These are phyloP conservation scores for Pseudomugil gertrudae DNA, from an alignment of 2,797 vertebrate genomes.

Conservation along the genomic window DNA sequence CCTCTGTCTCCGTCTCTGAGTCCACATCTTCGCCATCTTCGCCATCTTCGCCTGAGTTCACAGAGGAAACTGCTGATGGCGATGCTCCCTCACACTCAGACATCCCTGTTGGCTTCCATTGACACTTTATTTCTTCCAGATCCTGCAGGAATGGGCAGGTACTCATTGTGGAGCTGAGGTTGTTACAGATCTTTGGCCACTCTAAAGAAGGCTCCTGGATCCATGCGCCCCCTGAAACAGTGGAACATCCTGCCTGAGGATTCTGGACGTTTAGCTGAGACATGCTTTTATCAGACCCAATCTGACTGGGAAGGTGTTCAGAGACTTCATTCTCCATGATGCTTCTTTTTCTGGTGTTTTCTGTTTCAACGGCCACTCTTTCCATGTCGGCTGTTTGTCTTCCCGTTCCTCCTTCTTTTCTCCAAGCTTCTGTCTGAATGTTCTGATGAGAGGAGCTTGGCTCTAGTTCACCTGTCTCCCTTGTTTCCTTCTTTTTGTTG, in stretches of 20 bases:
- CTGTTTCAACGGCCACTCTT: not conserved
- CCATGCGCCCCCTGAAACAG: constrained; percentile 49
- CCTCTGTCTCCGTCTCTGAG: constrained; percentile 90
- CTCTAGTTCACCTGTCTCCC: not conserved
- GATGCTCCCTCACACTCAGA: constrained; percentile 79
- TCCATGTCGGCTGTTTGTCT: constrained; percentile 11
- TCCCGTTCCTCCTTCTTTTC: constrained; percentile 8
- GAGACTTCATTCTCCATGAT: constrained; percentile 85
- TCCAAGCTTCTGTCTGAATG: constrained; percentile 5
- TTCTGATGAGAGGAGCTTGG: constrained; percentile 16
- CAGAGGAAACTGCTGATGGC: constrained; percentile 82
- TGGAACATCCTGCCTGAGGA: constrained; percentile 76
- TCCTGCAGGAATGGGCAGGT: constrained; percentile 87
- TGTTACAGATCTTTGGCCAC: constrained; percentile 62
- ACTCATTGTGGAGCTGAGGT: constrained; percentile 67
- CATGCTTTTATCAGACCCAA: constrained; percentile 78
- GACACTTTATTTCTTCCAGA: constrained; percentile 66
- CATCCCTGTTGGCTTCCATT: constrained; percentile 57
- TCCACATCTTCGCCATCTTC: constrained; percentile 92
- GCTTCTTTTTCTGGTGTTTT: constrained; percentile 61
- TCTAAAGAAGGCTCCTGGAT: constrained; percentile 25
- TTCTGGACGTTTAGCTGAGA: constrained; percentile 58
- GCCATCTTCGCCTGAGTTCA: constrained; percentile 90
- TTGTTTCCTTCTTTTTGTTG: constrained; percentile 27
- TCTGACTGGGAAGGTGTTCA: constrained; percentile 82